These are phyloP conservation scores for Dolichoris vasculosae DNA, from an alignment of 1,140 invertebrate genomes.

Conservation along the genomic window DNA sequence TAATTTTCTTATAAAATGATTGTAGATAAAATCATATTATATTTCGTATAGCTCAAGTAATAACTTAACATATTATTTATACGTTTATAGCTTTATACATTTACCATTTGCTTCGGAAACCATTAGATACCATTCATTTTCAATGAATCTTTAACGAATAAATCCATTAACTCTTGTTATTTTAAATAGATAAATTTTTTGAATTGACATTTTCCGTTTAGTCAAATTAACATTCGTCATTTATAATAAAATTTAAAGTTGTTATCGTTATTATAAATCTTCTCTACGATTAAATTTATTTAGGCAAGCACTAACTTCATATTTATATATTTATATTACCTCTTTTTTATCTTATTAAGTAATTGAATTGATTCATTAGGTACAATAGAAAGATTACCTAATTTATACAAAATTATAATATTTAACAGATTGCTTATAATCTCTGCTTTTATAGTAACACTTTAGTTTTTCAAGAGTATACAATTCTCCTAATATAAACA, in stretches of 20 bases:
- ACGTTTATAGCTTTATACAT: not conserved
- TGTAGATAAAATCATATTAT: not conserved
- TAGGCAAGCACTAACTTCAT: conserved; percentile 1
- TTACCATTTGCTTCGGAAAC: not conserved
- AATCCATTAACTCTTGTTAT: not conserved
- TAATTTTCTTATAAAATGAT: not conserved
- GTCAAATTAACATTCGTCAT: not conserved
- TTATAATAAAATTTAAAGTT: not conserved
- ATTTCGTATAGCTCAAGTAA: not conserved
- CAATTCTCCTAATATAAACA: conserved; percentile 4
- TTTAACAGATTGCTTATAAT: not conserved
- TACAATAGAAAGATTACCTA: not conserved
- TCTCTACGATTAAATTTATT: not conserved
- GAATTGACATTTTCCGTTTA: conserved; percentile 1
- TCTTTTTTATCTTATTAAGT: not conserved
- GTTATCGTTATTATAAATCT: not conserved
- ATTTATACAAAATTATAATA: not conserved
- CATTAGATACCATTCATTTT: not conserved
- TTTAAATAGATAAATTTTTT: conserved; percentile 8
- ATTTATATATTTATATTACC: not conserved
- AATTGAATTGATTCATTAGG: conserved; percentile 5
- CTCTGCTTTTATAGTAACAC: not conserved
- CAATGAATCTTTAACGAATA: not conserved
- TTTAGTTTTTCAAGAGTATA: not conserved
- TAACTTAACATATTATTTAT: not conserved